A percentile compares a stretch with the other conserved stretches of the same genome.
Evolutionary conservation across 2,113 vertebrate species (phyloP).

Genomic region (Hystrix brachyura): DNA sequence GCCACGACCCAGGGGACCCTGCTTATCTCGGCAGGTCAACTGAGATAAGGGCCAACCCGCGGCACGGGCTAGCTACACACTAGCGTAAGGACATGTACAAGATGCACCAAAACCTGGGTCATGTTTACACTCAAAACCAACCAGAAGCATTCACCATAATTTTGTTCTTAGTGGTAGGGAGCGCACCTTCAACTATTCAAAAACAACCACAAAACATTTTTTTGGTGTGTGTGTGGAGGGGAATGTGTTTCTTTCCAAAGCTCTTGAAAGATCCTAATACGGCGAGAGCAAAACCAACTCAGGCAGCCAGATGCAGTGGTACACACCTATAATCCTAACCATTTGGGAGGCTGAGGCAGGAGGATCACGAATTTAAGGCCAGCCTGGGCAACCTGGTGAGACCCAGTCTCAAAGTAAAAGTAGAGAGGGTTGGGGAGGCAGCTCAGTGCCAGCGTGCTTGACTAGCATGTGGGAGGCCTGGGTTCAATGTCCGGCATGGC

Average conservation of each 20-base stretch:
- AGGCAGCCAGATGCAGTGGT: background rate
- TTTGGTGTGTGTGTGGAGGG: too few relatives aligned
- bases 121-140: background rate
- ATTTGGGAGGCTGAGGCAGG: background rate
- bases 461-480: background rate
- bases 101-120: too few relatives aligned
- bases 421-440: background rate
- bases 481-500: background rate
- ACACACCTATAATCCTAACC: background rate
- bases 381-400: background rate
- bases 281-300: background rate
- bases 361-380: background rate
- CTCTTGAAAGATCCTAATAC: background rate
- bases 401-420: background rate
- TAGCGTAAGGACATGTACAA: rapidly evolving
- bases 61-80: rapidly evolving
- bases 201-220: background rate
- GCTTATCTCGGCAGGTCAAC: background rate
- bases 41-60: rapidly evolving
- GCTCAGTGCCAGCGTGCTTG: background rate
- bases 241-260: background rate
- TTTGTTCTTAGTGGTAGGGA: too few relatives aligned
- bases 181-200: rapidly evolving
- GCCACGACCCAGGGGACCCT: rapidly evolving
- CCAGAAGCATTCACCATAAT: rapidly evolving